A percentile compares a stretch with the other conserved stretches of the same genome.
phyloP scores from a whole-genome alignment of 2,888 invertebrate species.

The Colletes collaris region DNA sequence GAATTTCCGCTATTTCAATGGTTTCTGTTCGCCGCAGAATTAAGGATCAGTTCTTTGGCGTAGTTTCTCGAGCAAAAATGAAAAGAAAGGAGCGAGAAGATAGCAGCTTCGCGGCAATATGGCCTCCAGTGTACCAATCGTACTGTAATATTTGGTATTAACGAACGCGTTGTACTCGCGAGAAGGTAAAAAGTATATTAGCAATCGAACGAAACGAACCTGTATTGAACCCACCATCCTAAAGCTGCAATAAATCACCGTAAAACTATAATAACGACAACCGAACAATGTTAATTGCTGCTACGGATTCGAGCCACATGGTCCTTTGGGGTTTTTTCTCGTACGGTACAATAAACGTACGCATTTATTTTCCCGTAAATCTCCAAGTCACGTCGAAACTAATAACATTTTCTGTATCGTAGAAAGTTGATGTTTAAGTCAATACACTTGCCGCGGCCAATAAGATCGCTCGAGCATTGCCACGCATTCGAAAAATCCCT shows the following conservation, averaged over 20 bases:
- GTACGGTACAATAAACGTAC: constrained; percentile 55
- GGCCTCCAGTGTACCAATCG: constrained; percentile 59
- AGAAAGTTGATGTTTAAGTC: constrained; percentile 76
- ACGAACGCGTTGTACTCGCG: constrained; percentile 68
- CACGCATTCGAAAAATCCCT: constrained; percentile 47
- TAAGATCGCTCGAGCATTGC: constrained; percentile 35
- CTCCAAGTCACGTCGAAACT: constrained; percentile 51
- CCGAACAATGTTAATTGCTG: constrained; percentile 74
- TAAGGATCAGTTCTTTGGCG: constrained; percentile 29
- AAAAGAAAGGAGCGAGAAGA: constrained; percentile 62
- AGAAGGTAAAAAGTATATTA: constrained; percentile 63
- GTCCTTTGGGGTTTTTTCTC: constrained; percentile 61
- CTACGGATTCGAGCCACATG: constrained; percentile 54
- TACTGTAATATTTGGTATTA: constrained; percentile 71
- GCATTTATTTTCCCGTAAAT: constrained; percentile 56
- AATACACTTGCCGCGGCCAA: constrained; percentile 47
- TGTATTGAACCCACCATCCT: constrained; percentile 38
- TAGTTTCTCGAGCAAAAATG: constrained; percentile 55
- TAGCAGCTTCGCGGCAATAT: constrained; percentile 51
- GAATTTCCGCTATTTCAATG: constrained; percentile 10
- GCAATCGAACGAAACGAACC: constrained; percentile 58
- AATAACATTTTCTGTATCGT: constrained; percentile 62
- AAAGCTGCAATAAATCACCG: constrained; percentile 72
- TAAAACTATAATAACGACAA: constrained; percentile 52
- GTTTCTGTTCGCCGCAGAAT: constrained; percentile 11